Evolutionary conservation across 2,797 vertebrate species (phyloP), one percentile per base, ranked within the genome.

Genomic region (Sylvilagus floridanus): DNA sequence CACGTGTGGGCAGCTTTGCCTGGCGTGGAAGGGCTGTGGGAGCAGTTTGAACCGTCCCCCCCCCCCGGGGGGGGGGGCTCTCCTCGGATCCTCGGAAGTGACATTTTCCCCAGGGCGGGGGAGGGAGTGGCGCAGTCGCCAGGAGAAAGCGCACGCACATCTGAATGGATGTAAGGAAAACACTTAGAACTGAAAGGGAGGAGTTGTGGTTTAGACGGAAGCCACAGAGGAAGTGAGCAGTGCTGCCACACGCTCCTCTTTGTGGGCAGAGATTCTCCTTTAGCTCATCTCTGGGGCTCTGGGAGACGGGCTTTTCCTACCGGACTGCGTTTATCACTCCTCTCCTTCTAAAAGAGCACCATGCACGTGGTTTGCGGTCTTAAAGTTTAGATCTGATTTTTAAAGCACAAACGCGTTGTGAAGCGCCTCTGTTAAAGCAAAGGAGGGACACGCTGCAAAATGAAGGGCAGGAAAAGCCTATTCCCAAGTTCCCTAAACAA

Each of bases 161-260:
- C 96, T 96, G 95, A 97, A 97, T 97, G 97, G 95, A 93, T 94
- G 71, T 83, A 77, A 96, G 97, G 97, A 97, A 97, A 97, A 97
- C 89, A 95, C 95, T 97, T 92, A 71, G 94, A 97, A 97, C 96
- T 95, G 88, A 96, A 93, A 96, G 98, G 97, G 97, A 98, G 97
- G 98, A 97, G 97, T 94, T 98, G 98, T 98, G 98, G 98, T 98
- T 98, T 98, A 96, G 98, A 97, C 97, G 95, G 98, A 98, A 97
- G 97, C 98, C 97, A 97, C 98, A 96, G 96, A 98, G 98, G 98
- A 97, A 98, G 97, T 96, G 97, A 98, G 98, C 97, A 97, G 97
- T 93, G 79, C 98, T 97, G 97, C 98, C 97, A 97, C 97, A 97
- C 98, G 98, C 98, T 98, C 97, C 98, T 98, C 97, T 98, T 93